Conservation (phyloP, 1,140 invertebrate genomes). For the Trissolcus basalis region DNA sequence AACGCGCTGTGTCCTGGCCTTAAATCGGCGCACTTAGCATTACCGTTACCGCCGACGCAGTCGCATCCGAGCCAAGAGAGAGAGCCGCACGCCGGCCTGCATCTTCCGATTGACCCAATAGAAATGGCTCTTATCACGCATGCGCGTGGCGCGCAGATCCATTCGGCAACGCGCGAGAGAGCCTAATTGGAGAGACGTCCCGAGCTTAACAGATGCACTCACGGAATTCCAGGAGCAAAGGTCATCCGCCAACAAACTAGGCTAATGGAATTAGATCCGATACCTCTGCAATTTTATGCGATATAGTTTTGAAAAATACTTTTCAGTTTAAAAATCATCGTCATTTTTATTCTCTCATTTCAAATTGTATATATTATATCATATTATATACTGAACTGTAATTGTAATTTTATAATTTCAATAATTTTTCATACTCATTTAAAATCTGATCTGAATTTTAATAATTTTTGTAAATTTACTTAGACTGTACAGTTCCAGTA, state of each 20-base stretch:
- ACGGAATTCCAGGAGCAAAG: conserved; percentile 53
- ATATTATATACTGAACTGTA: too few species aligned
- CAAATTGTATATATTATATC: too few species aligned
- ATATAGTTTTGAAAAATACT: too few species aligned
- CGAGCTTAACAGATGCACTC: conserved; percentile 29
- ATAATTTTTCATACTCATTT: too few species aligned
- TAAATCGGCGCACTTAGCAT: conserved; percentile 67
- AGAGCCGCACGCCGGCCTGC: background rate
- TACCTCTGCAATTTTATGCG: conserved; percentile 5
- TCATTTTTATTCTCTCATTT: too few species aligned
- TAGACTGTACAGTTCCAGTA: too few species aligned
- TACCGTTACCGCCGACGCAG: conserved; percentile 64
- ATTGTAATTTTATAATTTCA: too few species aligned
- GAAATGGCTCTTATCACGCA: conserved; percentile 26
- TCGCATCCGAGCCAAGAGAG: conserved; percentile 21
- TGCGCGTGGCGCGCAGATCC: conserved; percentile 33
- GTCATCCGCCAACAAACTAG: conserved; percentile 34
- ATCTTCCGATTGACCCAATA: conserved; percentile 22
- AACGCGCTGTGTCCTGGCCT: conserved; percentile 43
- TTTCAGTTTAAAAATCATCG: too few species aligned
- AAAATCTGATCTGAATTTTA: too few species aligned
- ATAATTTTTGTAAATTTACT: too few species aligned
- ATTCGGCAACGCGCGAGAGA: conserved; percentile 29
- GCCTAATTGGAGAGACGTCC: conserved; percentile 53
- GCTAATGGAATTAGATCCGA: conserved; percentile 44